phyloP scores from a whole-genome alignment of 2,113 vertebrate genomes.

The Catagonus wagneri region DNA sequence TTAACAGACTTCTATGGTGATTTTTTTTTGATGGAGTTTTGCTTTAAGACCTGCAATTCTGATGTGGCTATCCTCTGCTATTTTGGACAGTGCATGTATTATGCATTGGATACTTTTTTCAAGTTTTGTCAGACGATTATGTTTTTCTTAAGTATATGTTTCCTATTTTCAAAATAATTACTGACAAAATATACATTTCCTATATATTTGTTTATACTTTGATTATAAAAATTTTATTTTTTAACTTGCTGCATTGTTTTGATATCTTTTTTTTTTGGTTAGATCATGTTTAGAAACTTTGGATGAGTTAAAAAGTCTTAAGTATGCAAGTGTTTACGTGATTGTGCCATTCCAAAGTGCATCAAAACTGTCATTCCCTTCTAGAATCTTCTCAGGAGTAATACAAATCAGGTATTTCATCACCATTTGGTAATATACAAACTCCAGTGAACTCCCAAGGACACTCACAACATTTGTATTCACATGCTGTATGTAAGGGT shows the following conservation, averaged over 20 bases:
- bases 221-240: slow-evolving; percentile 88
- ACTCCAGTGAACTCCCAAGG: slow-evolving; percentile 88
- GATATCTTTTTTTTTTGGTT: slow-evolving; percentile 83
- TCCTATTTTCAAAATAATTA: slow-evolving; percentile 86
- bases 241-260: slow-evolving; percentile 89
- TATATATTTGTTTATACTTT: slow-evolving; percentile 90
- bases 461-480: slow-evolving; percentile 83
- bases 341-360: slow-evolving; percentile 94
- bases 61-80: slow-evolving; percentile 76
- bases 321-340: slow-evolving; percentile 91
- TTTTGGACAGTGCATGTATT: slow-evolving; percentile 84
- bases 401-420: slow-evolving; percentile 90
- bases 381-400: slow-evolving; percentile 93
- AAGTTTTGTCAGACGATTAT: slow-evolving; percentile 82
- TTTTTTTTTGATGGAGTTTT: slow-evolving; percentile 72
- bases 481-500: slow-evolving; percentile 61
- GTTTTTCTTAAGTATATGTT: slow-evolving; percentile 86
- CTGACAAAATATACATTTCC: slow-evolving; percentile 87
- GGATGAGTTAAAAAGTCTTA: slow-evolving; percentile 94
- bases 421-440: slow-evolving; percentile 87
- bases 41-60: slow-evolving; percentile 71
- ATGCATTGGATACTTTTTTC: slow-evolving; percentile 82
- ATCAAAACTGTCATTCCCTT: slow-evolving; percentile 92
- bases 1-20: slow-evolving; percentile 75
- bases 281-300: slow-evolving; percentile 88